These are phyloP conservation scores for Morus bassanus DNA, from an alignment of 2,797 vertebrate genomes.

Conservation along the genomic window DNA sequence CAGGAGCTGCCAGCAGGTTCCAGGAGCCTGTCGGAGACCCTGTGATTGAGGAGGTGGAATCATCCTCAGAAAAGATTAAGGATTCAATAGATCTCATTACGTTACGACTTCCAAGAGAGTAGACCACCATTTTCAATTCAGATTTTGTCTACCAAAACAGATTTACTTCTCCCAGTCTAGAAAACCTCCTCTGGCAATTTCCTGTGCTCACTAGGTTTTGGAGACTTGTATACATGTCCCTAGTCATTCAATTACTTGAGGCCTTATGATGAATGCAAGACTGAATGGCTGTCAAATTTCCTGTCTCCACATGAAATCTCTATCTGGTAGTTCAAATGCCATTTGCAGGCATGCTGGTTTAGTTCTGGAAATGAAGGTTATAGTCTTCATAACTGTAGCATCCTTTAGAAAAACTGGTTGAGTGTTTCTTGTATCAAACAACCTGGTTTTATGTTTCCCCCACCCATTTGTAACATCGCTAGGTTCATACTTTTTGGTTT, in stretches of 20 bases:
- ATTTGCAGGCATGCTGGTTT: conserved; percentile 23
- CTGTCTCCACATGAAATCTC: conserved; percentile 48
- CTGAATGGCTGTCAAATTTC: conserved; percentile 54
- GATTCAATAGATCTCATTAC: not conserved
- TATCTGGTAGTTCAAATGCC: conserved; percentile 35
- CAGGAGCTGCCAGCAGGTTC: not conserved
- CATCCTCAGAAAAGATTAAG: not conserved
- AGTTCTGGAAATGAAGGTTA: conserved; percentile 2
- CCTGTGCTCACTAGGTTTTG: conserved; percentile 33
- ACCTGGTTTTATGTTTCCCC: not conserved
- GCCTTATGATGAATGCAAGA: not conserved
- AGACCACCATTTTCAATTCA: conserved; percentile 21
- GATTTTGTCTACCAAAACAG: conserved; percentile 14
- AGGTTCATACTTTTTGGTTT: not conserved
- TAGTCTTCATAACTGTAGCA: not conserved
- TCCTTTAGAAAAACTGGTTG: not conserved
- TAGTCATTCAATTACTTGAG: conserved; percentile 4
- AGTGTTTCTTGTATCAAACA: not conserved
- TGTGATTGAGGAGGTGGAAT: conserved; percentile 26
- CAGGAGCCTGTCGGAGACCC: not conserved
- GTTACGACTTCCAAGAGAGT: not conserved
- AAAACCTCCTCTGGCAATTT: conserved; percentile 49
- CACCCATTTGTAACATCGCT: not conserved
- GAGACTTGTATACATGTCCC: conserved; percentile 7
- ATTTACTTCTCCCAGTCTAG: conserved; percentile 10